Conservation (phyloP, 2,113 vertebrate species). For the Craseonycteris thonglongyai region DNA sequence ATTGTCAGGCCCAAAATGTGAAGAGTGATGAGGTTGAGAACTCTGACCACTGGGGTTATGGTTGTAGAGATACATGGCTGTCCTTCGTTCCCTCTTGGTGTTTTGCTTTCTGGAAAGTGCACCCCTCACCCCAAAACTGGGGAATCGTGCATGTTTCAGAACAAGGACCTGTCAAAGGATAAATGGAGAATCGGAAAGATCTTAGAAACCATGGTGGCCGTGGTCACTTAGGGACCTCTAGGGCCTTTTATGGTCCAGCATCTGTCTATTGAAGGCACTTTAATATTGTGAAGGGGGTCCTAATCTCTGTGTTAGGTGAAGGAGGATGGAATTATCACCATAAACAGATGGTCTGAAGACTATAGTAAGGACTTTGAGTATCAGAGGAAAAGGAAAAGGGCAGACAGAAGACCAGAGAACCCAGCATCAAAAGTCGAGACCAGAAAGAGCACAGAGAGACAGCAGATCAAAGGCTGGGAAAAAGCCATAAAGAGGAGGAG, state of each 20-base stretch:
- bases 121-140: fast-evolving
- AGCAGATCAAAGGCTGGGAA: background rate
- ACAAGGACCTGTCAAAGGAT: background rate
- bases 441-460: background rate
- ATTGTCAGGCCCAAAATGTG: background rate
- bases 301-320: background rate
- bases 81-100: background rate
- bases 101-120: background rate
- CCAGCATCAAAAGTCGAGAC: background rate
- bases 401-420: background rate
- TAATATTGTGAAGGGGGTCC: background rate
- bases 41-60: background rate
- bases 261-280: background rate
- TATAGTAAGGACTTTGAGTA: background rate
- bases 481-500: background rate
- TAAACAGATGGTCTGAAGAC: background rate
- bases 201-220: background rate
- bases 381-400: constrained; percentile 23
- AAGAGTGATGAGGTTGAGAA: background rate
- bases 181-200: background rate
- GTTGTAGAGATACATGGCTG: too few species aligned
- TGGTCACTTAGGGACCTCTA: background rate
- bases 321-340: background rate
- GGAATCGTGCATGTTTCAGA: background rate
- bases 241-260: background rate